phyloP scores from a whole-genome alignment of 2,888 invertebrate genomes.

The Drosophila merina region DNA sequence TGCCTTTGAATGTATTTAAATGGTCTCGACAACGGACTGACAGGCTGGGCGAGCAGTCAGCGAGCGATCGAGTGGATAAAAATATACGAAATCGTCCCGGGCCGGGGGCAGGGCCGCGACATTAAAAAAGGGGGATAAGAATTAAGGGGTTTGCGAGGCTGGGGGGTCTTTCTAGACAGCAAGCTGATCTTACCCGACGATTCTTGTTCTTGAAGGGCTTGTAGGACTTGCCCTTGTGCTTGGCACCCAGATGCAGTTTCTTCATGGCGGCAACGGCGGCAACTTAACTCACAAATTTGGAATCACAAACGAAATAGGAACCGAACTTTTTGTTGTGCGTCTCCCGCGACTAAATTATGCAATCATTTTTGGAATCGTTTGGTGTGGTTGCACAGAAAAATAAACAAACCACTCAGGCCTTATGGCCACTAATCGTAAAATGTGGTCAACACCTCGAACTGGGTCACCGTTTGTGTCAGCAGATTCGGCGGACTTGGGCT shows the following conservation, averaged over 20 bases:
- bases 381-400: conserved; percentile 42
- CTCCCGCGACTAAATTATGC: conserved; percentile 62
- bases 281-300: neutral
- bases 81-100: conserved; percentile 59
- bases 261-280: conserved; percentile 60
- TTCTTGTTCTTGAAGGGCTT: conserved; percentile 80
- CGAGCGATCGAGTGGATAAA: conserved; percentile 67
- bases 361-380: conserved; percentile 59
- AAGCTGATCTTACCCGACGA: conserved; percentile 76
- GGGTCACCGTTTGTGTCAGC: conserved; percentile 33
- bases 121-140: conserved; percentile 9
- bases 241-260: conserved; percentile 79
- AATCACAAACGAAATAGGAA: conserved; percentile 4
- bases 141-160: neutral
- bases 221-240: conserved; percentile 67
- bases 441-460: conserved; percentile 40
- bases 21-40: conserved; percentile 33
- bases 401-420: conserved; percentile 70
- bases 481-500: conserved; percentile 1
- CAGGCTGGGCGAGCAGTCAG: conserved; percentile 44
- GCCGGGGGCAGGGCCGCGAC: conserved; percentile 51
- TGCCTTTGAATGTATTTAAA: conserved; percentile 23
- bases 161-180: no score
- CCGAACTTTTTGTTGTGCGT: conserved; percentile 4
- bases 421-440: conserved; percentile 53